Evolutionary conservation across 2,797 vertebrate genomes (phyloP).

Genomic region (Tinamus major): DNA sequence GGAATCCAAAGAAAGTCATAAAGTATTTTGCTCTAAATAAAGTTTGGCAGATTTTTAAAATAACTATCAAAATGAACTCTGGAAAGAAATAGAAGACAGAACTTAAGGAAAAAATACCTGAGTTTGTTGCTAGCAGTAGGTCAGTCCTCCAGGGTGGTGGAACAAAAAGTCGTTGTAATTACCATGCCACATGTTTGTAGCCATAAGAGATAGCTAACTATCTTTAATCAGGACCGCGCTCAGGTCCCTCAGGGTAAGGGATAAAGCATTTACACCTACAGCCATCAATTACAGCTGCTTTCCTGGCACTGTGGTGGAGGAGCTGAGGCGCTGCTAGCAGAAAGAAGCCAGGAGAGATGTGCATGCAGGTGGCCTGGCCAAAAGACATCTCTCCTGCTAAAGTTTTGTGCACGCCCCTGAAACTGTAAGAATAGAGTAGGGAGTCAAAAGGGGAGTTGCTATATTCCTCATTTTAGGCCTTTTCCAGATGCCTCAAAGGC

Average conservation of each 20-base stretch:
- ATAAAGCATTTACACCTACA: conserved; percentile 59
- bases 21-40: not conserved
- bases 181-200: conserved; percentile 53
- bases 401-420: not conserved
- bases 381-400: not conserved
- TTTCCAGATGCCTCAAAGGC: not conserved
- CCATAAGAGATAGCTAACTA: conserved; percentile 63
- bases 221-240: conserved; percentile 58
- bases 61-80: not conserved
- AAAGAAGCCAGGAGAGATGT: not conserved
- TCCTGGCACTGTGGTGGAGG: not conserved
- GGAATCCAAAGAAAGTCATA: not conserved
- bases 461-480: not conserved
- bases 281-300: conserved; percentile 54
- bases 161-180: conserved; percentile 69
- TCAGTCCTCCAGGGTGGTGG: conserved; percentile 41
- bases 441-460: rapidly evolving
- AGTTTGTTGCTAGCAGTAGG: conserved; percentile 60
- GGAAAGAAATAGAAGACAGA: not conserved
- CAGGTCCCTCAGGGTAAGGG: conserved; percentile 35
- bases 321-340: not conserved
- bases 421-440: rapidly evolving
- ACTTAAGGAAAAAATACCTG: not conserved
- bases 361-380: rapidly evolving
- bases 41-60: not conserved